Percentiles rank a stretch among this genome's conserved stretches.
Evolutionary conservation across 2,888 invertebrate genomes (phyloP).

Genomic region (Pammene aurita): DNA sequence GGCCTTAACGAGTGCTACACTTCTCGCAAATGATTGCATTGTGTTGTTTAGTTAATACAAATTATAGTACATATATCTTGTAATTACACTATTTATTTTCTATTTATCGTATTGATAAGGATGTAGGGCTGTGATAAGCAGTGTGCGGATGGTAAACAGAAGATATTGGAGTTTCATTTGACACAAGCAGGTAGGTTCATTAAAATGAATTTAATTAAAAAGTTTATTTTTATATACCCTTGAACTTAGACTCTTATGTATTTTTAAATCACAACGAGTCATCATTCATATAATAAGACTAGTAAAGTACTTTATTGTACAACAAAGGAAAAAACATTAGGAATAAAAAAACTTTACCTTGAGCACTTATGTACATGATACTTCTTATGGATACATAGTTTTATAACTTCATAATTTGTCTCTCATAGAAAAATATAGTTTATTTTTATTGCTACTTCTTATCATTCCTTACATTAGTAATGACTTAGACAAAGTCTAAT

Average conservation of each 20-base stretch:
- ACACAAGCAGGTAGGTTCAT: constrained; percentile 32
- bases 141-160: constrained; percentile 53
- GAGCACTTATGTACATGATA: too few relatives aligned
- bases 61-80: not conserved
- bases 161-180: constrained; percentile 46
- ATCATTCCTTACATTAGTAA: too few relatives aligned
- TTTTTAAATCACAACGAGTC: constrained; percentile 7
- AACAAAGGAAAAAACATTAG: too few relatives aligned
- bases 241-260: constrained; percentile 7
- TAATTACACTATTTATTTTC: constrained; percentile 57
- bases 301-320: too few relatives aligned
- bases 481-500: too few relatives aligned
- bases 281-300: too few relatives aligned
- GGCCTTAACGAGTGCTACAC: not conserved
- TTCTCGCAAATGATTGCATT: constrained; percentile 8
- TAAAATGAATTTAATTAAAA: not conserved
- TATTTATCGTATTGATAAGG: constrained; percentile 57
- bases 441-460: too few relatives aligned
- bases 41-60: not conserved
- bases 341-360: too few relatives aligned
- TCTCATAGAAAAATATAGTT: too few relatives aligned
- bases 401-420: too few relatives aligned
- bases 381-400: too few relatives aligned
- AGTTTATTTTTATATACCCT: not conserved
- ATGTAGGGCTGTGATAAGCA: constrained; percentile 48